phyloP scores from a whole-genome alignment of 1,140 invertebrate genomes.

The Zelostemma sp. region DNA sequence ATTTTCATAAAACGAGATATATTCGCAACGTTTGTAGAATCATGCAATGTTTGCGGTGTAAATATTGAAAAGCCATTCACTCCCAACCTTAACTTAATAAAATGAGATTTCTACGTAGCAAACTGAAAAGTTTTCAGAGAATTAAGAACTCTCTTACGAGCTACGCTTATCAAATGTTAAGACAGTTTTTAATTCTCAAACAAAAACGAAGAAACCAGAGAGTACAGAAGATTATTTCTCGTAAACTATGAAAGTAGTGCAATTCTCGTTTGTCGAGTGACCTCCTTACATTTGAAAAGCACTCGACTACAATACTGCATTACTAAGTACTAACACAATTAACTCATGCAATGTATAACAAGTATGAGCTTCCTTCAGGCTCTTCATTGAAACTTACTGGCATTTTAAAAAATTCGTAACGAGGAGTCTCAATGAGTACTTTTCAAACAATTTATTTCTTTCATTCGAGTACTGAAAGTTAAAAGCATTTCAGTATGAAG shows the following conservation, averaged over 20 bases:
- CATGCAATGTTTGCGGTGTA: no score
- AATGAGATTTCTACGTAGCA: no score
- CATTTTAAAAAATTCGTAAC: no score
- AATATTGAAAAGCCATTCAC: no score
- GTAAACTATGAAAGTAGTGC: constrained; percentile 13
- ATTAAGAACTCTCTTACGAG: constrained; percentile 6
- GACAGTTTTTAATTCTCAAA: no score
- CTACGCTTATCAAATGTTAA: neutral
- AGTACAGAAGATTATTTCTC: neutral
- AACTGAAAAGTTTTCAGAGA: constrained; percentile 4
- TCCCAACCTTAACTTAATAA: no score
- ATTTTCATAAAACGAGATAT: no score
- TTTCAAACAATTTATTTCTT: no score
- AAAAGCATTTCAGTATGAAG: neutral
- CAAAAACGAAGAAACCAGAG: no score
- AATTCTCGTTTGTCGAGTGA: constrained; percentile 31
- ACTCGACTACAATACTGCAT: constrained; percentile 44
- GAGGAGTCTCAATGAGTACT: no score
- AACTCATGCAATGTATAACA: constrained; percentile 17
- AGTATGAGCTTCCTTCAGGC: constrained; percentile 1
- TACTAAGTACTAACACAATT: constrained; percentile 55
- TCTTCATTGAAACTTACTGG: no score
- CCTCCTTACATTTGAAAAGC: constrained; percentile 38
- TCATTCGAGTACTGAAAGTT: neutral
- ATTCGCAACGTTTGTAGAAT: no score